phyloP scores from a whole-genome alignment of 2,113 vertebrate species.

The Lasiurus cinereus region DNA sequence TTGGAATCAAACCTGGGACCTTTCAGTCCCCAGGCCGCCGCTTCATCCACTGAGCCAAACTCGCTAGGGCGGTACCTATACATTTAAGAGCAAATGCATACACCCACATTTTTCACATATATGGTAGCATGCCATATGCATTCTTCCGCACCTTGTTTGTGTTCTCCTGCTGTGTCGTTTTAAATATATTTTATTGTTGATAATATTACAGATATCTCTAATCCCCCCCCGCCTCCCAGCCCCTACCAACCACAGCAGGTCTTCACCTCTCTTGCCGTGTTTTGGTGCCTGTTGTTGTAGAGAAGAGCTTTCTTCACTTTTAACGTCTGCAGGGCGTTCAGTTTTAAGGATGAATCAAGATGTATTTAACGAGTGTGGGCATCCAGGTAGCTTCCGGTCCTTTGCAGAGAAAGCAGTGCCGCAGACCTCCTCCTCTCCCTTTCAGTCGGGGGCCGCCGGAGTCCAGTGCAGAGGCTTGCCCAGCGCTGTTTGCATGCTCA shows the following conservation, averaged over 20 bases:
- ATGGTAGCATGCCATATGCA: no score
- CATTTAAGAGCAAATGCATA: neutral
- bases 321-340: neutral
- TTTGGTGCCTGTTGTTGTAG: neutral
- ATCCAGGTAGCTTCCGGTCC: neutral
- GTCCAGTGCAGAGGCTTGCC: neutral
- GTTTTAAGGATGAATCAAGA: neutral
- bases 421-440: neutral
- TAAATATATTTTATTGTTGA: no score
- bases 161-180: neutral
- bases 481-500: neutral
- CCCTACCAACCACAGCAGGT: no score
- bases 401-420: neutral
- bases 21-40: no score
- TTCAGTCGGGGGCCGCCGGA: neutral
- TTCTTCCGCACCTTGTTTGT: neutral
- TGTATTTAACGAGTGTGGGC: neutral
- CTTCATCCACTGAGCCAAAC: no score
- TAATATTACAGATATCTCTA: no score
- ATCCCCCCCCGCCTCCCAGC: no score
- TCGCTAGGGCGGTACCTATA: neutral
- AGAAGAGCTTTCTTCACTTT: conserved; percentile 3
- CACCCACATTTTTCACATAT: neutral
- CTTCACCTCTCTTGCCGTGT: neutral
- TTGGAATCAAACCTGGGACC: no score